A percentile compares a stretch with the other conserved stretches of the same genome.
Evolutionary conservation across 2,888 invertebrate species (phyloP).

Genomic region (Amphipyra tragopoginis): DNA sequence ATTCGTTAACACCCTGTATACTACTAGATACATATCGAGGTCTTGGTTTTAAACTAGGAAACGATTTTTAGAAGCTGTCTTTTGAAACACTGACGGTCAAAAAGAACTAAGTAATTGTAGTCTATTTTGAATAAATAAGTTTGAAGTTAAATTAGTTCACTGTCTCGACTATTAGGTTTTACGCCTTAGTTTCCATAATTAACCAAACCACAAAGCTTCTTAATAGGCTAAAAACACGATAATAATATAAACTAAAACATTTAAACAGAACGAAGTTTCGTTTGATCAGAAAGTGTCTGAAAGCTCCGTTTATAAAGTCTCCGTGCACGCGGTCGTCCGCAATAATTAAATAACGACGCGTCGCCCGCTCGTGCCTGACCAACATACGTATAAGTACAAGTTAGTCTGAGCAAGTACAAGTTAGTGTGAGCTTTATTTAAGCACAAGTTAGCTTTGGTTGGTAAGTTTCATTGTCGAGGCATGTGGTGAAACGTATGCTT

Average conservation of each 20-base stretch:
- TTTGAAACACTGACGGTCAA: too few relatives aligned
- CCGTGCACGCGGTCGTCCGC: conserved; percentile 32
- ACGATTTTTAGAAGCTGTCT: too few relatives aligned
- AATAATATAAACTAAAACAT: background rate
- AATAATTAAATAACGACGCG: conserved; percentile 39
- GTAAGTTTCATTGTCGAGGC: background rate
- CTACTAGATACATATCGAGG: too few relatives aligned
- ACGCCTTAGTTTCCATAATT: too few relatives aligned
- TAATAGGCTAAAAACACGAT: too few relatives aligned
- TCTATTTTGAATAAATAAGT: too few relatives aligned
- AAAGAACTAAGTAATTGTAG: too few relatives aligned
- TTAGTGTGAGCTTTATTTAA: conserved; percentile 22
- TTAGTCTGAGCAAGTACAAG: conserved; percentile 2
- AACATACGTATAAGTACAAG: conserved; percentile 3
- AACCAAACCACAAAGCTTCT: too few relatives aligned
- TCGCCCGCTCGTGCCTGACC: conserved; percentile 15
- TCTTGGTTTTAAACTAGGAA: too few relatives aligned
- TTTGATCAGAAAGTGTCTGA: conserved; percentile 23
- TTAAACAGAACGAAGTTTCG: conserved; percentile 3
- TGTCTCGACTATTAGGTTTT: too few relatives aligned
- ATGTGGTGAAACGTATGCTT: background rate
- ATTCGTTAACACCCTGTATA: too few relatives aligned
- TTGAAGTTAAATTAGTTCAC: too few relatives aligned
- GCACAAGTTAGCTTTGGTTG: conserved; percentile 26
- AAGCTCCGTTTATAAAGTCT: conserved; percentile 25